A percentile compares a stretch with the other conserved stretches of the same genome.
These are phyloP conservation scores for Latrodectus geometricus DNA, from an alignment of 1,140 invertebrate species.

Conservation along the genomic window DNA sequence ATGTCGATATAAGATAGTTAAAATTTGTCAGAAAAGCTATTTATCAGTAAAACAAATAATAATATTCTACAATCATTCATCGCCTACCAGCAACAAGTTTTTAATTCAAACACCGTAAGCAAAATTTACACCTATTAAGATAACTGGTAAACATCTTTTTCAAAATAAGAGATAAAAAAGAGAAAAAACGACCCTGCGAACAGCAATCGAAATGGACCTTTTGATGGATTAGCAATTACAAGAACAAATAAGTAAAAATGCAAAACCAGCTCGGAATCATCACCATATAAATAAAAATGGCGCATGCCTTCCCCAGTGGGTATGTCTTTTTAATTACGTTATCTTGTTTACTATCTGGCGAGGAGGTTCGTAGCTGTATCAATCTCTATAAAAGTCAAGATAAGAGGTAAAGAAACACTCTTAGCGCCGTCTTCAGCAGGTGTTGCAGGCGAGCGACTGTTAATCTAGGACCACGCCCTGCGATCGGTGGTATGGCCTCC, in stretches of 20 bases:
- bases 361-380: neutral
- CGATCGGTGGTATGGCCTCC: neutral
- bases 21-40: no score
- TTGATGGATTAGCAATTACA: neutral
- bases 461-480: neutral
- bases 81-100: no score
- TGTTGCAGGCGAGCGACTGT: neutral
- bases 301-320: no score
- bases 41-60: no score
- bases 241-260: neutral
- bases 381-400: neutral
- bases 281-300: neutral
- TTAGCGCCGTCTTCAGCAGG: neutral
- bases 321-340: neutral
- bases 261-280: neutral
- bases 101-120: no score
- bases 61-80: no score
- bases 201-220: no score
- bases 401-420: neutral
- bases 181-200: no score
- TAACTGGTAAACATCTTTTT: no score
- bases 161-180: no score
- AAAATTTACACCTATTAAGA: no score
- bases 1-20: no score
- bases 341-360: neutral